Evolutionary conservation across 1,140 invertebrate species (phyloP), one percentile per base, ranked within the genome.

Genomic region (Anthonomus grandis): DNA sequence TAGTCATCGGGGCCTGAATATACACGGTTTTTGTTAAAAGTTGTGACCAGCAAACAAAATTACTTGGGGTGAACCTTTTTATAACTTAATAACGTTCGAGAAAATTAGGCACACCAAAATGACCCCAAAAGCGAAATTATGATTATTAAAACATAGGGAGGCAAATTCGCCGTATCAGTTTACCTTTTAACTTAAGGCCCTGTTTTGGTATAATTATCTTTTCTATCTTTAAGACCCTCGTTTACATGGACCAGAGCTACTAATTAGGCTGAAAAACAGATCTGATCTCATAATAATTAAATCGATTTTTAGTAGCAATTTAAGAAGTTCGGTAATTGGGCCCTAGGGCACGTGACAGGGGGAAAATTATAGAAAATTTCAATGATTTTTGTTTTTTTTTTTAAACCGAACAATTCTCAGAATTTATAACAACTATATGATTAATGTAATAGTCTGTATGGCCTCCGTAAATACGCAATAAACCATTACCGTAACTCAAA

Each of bases 401-500:
- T n/a, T n/a, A n/a, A n/a, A n/a, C n/a, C n/a, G n/a, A n/a, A n/a
- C n/a, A n/a, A n/a, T n/a, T n/a, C n/a, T n/a, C n/a, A n/a, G n/a
- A n/a, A n/a, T n/a, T n/a, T n/a, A n/a, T n/a, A n/a, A n/a, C n/a
- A n/a, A n/a, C n/a, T n/a, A n/a, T 52, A 52, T 52, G 50, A 42
- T 9, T 52, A 42, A 44, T 34, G 24, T 31, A 42, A 52, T 52
- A 22, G 34, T 12, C 38, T 23, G 3, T 6, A 4, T 44, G 46
- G 22, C 54, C 54, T 56, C 31, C 39, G 41, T 24, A 56, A 13
- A 23, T 39, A 21, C 45, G 23, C 12, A 48, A 24, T 37, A 41
- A 56, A 37, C 31, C 18, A 48, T 56, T 56, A 56, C 54, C 21
- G 54, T 56, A 48, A 56, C 31, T 46, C 22, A 9, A 41, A 34